Evolutionary conservation across 2,888 invertebrate genomes (phyloP).

Genomic region (Meghimatium bilineatum): DNA sequence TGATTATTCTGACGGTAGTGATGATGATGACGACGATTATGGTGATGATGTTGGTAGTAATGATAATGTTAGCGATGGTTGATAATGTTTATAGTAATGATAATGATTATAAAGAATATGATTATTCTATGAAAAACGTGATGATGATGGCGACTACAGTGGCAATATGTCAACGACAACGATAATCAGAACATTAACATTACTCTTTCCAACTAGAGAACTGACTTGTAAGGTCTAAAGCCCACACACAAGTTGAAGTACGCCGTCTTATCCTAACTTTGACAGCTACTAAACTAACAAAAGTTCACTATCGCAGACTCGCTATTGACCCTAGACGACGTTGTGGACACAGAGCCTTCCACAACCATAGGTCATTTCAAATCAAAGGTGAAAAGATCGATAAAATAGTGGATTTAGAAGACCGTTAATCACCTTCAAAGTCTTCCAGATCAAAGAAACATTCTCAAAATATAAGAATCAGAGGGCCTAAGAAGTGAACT

Average conservation of each 20-base stretch:
- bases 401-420: not conserved
- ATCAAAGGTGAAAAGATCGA: slow-evolving; percentile 36
- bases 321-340: not conserved
- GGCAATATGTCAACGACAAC: too few species aligned
- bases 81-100: not conserved
- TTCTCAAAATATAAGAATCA: not conserved
- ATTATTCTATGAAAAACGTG: too few species aligned
- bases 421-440: slow-evolving; percentile 37
- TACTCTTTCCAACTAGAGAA: too few species aligned
- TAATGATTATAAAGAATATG: too few species aligned
- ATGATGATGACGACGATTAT: not conserved
- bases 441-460: slow-evolving; percentile 28
- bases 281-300: too few species aligned
- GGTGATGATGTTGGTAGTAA: not conserved
- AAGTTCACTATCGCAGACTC: not conserved
- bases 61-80: not conserved
- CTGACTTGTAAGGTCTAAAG: too few species aligned
- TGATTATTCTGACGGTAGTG: not conserved
- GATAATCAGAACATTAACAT: too few species aligned
- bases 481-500: not conserved
- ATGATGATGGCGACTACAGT: too few species aligned
- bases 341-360: not conserved
- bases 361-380: not conserved
- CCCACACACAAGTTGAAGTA: too few species aligned
- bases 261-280: too few species aligned